Percentiles rank a stretch among this genome's conserved stretches.
Conservation (phyloP, 2,888 invertebrate genomes). For the Thereva unica region DNA sequence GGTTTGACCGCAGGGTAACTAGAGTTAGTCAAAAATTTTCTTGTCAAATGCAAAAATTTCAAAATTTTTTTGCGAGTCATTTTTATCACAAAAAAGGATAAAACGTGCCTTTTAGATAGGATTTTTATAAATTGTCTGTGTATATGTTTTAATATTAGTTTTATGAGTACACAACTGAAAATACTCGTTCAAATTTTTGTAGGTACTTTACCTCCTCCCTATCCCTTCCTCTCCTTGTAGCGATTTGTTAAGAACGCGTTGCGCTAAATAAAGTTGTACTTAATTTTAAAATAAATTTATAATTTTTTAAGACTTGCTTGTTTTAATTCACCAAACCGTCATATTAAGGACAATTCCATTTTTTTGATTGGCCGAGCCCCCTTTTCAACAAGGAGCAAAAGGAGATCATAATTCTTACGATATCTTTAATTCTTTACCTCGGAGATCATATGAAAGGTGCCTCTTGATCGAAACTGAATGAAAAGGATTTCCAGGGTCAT, state of each 20-base stretch:
- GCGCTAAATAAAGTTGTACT: slow-evolving; percentile 18
- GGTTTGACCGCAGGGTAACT: slow-evolving; percentile 6
- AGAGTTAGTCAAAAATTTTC: slow-evolving; percentile 26
- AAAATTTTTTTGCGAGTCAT: slow-evolving; percentile 7
- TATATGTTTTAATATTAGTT: no score
- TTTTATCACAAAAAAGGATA: not conserved
- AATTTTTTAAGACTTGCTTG: not conserved
- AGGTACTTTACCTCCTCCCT: slow-evolving; percentile 3
- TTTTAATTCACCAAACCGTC: no score
- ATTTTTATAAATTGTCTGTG: no score
- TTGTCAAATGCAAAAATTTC: slow-evolving; percentile 12
- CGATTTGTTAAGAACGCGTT: slow-evolving; percentile 10
- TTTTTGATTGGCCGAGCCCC: no score
- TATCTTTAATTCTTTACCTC: no score
- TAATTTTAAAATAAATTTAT: slow-evolving; percentile 13
- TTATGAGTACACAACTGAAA: slow-evolving; percentile 6
- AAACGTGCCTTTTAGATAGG: slow-evolving; percentile 7
- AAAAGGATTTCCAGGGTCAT: no score
- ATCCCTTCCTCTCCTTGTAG: slow-evolving; percentile 7
- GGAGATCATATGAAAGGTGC: no score
- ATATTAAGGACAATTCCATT: no score
- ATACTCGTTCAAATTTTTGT: not conserved
- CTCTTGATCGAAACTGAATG: no score
- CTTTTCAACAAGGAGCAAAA: no score
- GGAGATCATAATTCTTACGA: no score